Conservation (phyloP, 2,797 vertebrate species). For the Lepilemur ruficaudatus region DNA sequence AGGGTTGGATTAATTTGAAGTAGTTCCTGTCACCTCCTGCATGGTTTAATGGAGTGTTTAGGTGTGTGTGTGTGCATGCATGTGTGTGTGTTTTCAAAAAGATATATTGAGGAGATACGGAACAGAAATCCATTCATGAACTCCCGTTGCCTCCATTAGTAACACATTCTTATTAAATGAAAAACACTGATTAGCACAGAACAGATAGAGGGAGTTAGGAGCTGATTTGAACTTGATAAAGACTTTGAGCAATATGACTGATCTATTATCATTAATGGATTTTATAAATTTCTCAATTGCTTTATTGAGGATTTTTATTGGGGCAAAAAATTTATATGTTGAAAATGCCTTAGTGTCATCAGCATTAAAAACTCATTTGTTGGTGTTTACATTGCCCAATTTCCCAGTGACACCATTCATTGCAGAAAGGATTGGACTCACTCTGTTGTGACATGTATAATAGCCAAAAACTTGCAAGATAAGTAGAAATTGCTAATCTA, state of each 20-base stretch:
- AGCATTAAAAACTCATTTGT: slow-evolving; percentile 45
- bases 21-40: background rate
- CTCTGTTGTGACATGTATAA: background rate
- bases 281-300: background rate
- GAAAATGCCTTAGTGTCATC: slow-evolving; percentile 10
- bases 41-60: background rate
- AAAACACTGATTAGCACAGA: background rate
- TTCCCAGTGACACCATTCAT: slow-evolving; percentile 4
- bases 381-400: slow-evolving; percentile 5
- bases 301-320: slow-evolving; percentile 31
- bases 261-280: background rate
- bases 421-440: background rate
- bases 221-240: background rate
- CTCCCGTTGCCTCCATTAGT: background rate
- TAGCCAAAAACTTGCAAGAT: background rate
- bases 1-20: slow-evolving; percentile 41
- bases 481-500: background rate
- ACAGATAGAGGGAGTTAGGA: background rate
- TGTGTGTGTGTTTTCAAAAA: background rate
- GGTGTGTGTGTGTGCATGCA: background rate
- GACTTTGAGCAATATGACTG: background rate
- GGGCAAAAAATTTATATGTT: background rate
- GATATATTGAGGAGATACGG: background rate
- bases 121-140: slow-evolving; percentile 42
- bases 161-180: background rate